Evolutionary conservation across 2,888 invertebrate genomes (phyloP).

Genomic region (Ecliptopera silaceata): DNA sequence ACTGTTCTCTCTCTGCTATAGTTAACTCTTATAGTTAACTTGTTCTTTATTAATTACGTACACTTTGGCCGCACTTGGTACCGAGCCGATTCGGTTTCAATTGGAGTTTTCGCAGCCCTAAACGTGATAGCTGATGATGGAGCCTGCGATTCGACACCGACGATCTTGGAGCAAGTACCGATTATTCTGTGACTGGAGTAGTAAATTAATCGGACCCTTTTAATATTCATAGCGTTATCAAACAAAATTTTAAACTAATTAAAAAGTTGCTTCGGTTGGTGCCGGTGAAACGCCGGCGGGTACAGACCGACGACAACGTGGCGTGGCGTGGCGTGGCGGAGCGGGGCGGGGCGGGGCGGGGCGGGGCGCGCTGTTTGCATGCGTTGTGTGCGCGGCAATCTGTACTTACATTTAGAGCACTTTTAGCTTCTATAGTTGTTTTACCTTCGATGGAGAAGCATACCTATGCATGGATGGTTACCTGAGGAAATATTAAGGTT

Average conservation of each 20-base stretch:
- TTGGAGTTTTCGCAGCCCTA: conserved; percentile 3
- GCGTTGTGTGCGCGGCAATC: conserved; percentile 20
- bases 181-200: conserved; percentile 50
- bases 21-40: too few relatives aligned
- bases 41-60: too few relatives aligned
- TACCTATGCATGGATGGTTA: too few relatives aligned
- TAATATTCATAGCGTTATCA: conserved; percentile 80
- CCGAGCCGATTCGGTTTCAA: not conserved
- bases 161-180: conserved; percentile 4
- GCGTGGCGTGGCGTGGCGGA: conserved; percentile 8
- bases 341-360: conserved; percentile 11
- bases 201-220: conserved; percentile 76
- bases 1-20: too few relatives aligned
- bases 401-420: not conserved
- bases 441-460: too few relatives aligned
- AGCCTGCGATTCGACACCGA: conserved; percentile 47
- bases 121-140: conserved; percentile 7
- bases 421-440: too few relatives aligned
- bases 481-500: too few relatives aligned
- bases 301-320: conserved; percentile 12
- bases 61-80: too few relatives aligned
- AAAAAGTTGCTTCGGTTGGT: conserved; percentile 72
- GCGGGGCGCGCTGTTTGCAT: conserved; percentile 27
- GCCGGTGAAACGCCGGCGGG: conserved; percentile 27
- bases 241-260: conserved; percentile 80